Percentiles rank a stretch among this genome's conserved stretches.
Conservation (phyloP, 1,140 invertebrate species). For the Panulirus ornatus region DNA sequence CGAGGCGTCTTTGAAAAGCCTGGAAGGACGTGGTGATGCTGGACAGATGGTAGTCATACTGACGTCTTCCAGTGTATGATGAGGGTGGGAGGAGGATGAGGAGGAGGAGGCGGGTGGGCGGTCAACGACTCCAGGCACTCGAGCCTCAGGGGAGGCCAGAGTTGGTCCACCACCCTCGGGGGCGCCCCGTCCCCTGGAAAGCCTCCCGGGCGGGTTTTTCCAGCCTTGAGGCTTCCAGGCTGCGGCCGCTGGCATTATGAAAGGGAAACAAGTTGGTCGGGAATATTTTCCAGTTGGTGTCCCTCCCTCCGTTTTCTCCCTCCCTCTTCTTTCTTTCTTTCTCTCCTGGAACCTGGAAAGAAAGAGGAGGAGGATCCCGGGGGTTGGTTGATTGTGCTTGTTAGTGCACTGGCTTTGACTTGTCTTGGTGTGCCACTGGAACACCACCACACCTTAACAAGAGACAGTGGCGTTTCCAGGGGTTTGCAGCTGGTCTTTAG, state of each 20-base stretch:
- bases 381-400: conserved; percentile 18
- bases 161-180: too few relatives aligned
- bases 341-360: background rate
- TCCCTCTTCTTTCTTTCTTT: background rate
- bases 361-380: background rate
- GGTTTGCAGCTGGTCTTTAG: too few relatives aligned
- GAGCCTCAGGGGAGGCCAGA: too few relatives aligned
- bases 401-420: conserved; percentile 14
- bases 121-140: too few relatives aligned
- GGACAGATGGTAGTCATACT: background rate
- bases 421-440: background rate
- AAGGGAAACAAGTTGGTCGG: conserved; percentile 16
- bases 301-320: background rate
- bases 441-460: too few relatives aligned
- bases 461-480: background rate
- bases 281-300: conserved; percentile 39
- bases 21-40: too few relatives aligned
- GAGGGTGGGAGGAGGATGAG: background rate
- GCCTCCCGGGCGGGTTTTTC: background rate
- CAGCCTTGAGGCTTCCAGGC: conserved; percentile 1
- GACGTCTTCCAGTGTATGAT: conserved; percentile 1
- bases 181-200: background rate
- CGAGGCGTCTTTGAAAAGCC: too few relatives aligned
- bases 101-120: too few relatives aligned
- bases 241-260: conserved; percentile 26